A percentile compares a stretch with the other conserved stretches of the same genome.
Conservation (phyloP, 2,888 invertebrate genomes). For the Latrodectus hesperus region DNA sequence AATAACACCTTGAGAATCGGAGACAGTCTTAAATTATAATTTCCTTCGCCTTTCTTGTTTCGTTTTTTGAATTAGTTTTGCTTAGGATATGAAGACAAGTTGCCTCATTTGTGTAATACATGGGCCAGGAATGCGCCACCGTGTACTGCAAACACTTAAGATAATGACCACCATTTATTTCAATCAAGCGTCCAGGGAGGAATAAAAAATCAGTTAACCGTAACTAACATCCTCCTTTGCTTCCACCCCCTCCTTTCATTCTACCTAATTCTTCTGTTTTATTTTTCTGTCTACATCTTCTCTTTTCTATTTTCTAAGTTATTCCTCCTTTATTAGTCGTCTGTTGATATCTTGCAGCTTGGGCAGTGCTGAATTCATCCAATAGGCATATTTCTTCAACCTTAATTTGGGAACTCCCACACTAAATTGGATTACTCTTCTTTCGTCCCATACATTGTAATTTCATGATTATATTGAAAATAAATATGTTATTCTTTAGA, state of each 20-base stretch:
- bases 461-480: no score
- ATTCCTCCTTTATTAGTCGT: slow-evolving; percentile 1
- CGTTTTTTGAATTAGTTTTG: slow-evolving; percentile 47
- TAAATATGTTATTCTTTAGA: no score
- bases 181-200: slow-evolving; percentile 49
- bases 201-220: slow-evolving; percentile 63
- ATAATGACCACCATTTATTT: slow-evolving; percentile 64
- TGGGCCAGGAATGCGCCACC: slow-evolving; percentile 38
- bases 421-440: no score
- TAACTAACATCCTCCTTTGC: slow-evolving; percentile 38
- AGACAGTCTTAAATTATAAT: slow-evolving; percentile 42
- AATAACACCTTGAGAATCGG: slow-evolving; percentile 8
- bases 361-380: background rate
- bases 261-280: background rate
- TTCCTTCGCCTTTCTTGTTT: slow-evolving; percentile 37
- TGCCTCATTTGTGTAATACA: slow-evolving; percentile 66
- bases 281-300: background rate
- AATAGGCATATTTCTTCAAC: no score
- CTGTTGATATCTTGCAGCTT: background rate
- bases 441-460: no score
- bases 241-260: background rate
- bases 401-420: no score
- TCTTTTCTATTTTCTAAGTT: background rate
- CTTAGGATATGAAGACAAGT: slow-evolving; percentile 64
- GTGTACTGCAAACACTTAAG: slow-evolving; percentile 60